Percentiles rank a stretch among this genome's conserved stretches.
Evolutionary conservation across 2,797 vertebrate species (phyloP).

Genomic region (Epinephelus coioides): DNA sequence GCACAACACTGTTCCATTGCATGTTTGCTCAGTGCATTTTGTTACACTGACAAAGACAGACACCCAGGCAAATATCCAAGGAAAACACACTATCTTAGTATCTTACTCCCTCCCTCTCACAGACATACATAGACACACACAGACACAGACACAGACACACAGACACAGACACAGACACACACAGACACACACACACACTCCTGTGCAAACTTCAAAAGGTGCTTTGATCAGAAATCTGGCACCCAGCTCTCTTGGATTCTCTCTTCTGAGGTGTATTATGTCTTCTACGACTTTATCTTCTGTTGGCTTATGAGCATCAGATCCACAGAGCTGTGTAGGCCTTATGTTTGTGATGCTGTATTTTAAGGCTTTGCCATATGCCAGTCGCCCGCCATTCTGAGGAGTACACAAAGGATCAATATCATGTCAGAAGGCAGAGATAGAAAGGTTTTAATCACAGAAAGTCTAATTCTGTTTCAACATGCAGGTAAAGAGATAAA

Average conservation of each 20-base stretch:
- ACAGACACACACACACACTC: slow-evolving; percentile 41
- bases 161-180: slow-evolving; percentile 20
- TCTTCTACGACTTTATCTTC: slow-evolving; percentile 77
- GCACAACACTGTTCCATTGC: slow-evolving; percentile 12
- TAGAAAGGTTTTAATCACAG: slow-evolving; percentile 34
- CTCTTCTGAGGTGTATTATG: slow-evolving; percentile 79
- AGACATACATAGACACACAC: slow-evolving; percentile 9
- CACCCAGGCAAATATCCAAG: slow-evolving; percentile 54
- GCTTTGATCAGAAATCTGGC: slow-evolving; percentile 86
- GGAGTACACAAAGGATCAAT: slow-evolving; percentile 22
- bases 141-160: slow-evolving; percentile 13
- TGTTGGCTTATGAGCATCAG: slow-evolving; percentile 70
- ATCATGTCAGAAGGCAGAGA: slow-evolving; percentile 35
- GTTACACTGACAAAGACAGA: slow-evolving; percentile 59
- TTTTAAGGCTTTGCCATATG: slow-evolving; percentile 68
- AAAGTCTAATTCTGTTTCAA: slow-evolving; percentile 26
- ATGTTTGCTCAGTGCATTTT: slow-evolving; percentile 43
- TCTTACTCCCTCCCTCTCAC: slow-evolving; percentile 30
- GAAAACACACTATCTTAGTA: slow-evolving; percentile 58
- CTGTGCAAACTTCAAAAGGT: slow-evolving; percentile 81
- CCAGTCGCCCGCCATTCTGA: slow-evolving; percentile 39
- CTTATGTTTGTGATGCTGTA: slow-evolving; percentile 70
- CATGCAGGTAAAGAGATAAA: slow-evolving; percentile 14
- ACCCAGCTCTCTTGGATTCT: slow-evolving; percentile 79
- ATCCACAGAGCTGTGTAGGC: slow-evolving; percentile 66